Percentiles rank a stretch among this genome's conserved stretches.
These are phyloP conservation scores for Nesogale talazaci DNA, from an alignment of 2,113 vertebrate species.

Conservation along the genomic window DNA sequence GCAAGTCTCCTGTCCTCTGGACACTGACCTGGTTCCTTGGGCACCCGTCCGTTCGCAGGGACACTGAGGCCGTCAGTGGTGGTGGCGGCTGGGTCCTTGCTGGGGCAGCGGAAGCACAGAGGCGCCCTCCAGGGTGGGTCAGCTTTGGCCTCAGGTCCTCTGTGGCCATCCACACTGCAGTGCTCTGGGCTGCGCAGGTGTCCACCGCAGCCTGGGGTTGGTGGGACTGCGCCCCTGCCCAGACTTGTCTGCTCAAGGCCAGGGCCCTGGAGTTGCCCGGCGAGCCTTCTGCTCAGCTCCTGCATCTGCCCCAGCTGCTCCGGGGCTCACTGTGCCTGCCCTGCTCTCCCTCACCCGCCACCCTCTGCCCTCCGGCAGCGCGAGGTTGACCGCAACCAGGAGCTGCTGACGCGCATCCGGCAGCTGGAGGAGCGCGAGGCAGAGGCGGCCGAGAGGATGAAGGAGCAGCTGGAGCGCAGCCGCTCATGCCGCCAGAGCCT, in stretches of 20 bases:
- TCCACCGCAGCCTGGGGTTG: background rate
- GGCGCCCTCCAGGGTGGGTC: no score
- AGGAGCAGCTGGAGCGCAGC: slow-evolving; percentile 90
- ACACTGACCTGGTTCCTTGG: no score
- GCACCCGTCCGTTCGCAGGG: no score
- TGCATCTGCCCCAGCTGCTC: background rate
- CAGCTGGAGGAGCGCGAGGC: slow-evolving; percentile 91
- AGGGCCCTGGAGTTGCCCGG: background rate
- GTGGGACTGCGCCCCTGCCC: background rate
- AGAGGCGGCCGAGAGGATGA: slow-evolving; percentile 85
- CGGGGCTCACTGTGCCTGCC: background rate
- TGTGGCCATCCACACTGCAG: no score
- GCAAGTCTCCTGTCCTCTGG: no score
- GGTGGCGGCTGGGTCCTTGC: no score
- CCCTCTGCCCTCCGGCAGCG: slow-evolving; percentile 84
- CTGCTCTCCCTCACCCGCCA: background rate
- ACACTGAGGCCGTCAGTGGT: no score
- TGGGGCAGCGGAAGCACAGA: no score
- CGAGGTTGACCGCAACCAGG: slow-evolving; percentile 93
- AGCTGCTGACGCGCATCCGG: slow-evolving; percentile 90
- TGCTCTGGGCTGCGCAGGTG: background rate
- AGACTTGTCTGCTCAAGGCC: background rate
- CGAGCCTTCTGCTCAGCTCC: no score
- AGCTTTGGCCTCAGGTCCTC: no score
- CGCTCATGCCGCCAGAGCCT: slow-evolving; percentile 87